Conservation (phyloP, 2,797 vertebrate species). For the Podarcis siculus region DNA sequence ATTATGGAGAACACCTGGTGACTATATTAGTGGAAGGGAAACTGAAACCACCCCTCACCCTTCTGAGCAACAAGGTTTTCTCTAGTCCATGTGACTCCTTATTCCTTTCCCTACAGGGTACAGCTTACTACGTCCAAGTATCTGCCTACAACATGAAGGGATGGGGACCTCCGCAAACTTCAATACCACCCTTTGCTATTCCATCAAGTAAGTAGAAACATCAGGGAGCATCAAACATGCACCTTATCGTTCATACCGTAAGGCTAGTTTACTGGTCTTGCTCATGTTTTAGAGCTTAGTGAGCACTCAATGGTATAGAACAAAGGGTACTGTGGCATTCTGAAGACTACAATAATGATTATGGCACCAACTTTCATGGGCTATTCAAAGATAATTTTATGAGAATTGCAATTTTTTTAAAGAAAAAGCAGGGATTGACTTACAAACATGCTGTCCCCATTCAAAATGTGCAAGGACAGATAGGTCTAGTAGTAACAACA, state of each 20-base stretch:
- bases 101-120: conserved; percentile 78
- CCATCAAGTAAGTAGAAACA: conserved; percentile 87
- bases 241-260: background rate
- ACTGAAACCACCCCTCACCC: background rate
- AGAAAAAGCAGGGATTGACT: too few relatives aligned
- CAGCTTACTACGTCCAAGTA: conserved; percentile 85
- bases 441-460: too few relatives aligned
- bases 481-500: background rate
- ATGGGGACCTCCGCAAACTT: conserved; percentile 84
- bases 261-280: background rate
- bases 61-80: accelerated
- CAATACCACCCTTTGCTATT: conserved; percentile 82
- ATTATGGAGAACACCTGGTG: background rate
- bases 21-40: background rate
- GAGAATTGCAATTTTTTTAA: background rate
- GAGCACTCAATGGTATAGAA: background rate
- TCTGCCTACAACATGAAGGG: conserved; percentile 95
- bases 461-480: background rate
- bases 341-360: background rate
- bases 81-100: accelerated
- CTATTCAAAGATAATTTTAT: background rate
- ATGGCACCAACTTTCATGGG: background rate
- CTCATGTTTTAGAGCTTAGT: background rate
- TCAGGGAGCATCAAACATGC: accelerated
- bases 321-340: background rate